Evolutionary conservation across 2,797 vertebrate species (phyloP), one percentile per base, ranked within the genome.

Genomic region (Poeciliopsis presidionis): DNA sequence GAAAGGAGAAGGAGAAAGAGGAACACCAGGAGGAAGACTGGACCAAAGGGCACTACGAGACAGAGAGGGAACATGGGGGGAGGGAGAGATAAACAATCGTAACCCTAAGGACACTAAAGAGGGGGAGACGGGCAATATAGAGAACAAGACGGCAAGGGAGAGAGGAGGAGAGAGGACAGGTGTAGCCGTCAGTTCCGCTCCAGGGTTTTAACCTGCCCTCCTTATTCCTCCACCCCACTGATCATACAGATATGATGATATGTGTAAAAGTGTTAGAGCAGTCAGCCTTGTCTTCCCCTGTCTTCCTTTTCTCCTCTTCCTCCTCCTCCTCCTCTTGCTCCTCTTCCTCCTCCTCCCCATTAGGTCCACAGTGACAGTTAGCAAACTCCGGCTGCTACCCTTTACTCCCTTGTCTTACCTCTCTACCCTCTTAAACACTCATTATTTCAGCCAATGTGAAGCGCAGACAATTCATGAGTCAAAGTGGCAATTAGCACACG

Each of bases 161-260:
- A 86, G 88, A 88, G 90, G 87, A 91, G 88, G 87, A 91, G 82
- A 90, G 90, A 90, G 94, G 94, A 95, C 92, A 95, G 95, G 95
- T 95, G 94, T 94, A 96, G 93, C 93, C 92, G 92, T 95, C 94
- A 94, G 93, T 93, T 93, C 92, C 92, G 92, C 92, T 93, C 88
- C 81, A 79, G 90, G 93, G 93, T 92, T 94, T 94, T 87, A 93
- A 91, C 86, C 91, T 92, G 87, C 89, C 41, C 90, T 83, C 90
- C 92, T 93, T 89, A 83, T 85, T 90, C 89, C 93, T 92, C 91
- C 88, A 90, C 91, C 93, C 93, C 91, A 94, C 94, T 95, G 92
- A 93, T 94, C 93, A 93, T 94, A 93, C 93, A 94, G 93, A 93
- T 93, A 95, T 95, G 93, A 94, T 93, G 94, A 94, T 95, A 95